Base-by-base conservation (phyloP, 2,113 vertebrate species). In the Herpailurus yagouaroundi region DNA sequence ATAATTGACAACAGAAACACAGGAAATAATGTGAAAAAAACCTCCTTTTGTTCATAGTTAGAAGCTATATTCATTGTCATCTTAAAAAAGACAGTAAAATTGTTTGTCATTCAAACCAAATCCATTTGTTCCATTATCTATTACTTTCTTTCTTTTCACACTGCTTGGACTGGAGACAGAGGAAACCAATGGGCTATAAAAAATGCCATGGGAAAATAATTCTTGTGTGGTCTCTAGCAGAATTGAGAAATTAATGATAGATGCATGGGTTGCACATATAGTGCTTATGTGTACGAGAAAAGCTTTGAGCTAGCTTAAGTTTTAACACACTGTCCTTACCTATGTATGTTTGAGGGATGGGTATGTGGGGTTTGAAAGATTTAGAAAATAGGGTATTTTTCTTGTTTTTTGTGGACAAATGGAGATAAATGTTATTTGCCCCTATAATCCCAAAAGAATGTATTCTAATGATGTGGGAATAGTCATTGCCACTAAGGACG, bases 91-190 rank as follows among this genome's bases (percentile, higher is more conserved):
- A 77, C 5, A 55, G 41, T 83, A 89, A 79, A 87, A 92, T 96
- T 91, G 36, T 96, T 88, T 94, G 82, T 95, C 82, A 68, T 91
- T 97, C 89, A 95, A 88, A 71, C n/a, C 23, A 94, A 97, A 95
- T 92, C 60, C 50, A 73, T 94, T 97, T 93, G 80, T 92, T 94
- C 66, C 66, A 73, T 95, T 97, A 63, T 66, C 74, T 95, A 7
- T 93, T 97, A 90, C 52, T 95, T 89, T 96, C 74, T 88, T 4
- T 80, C 64, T 92, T 68, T 95, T 90, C 29, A 55, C 12, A 45
- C 55, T 66, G 12, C 52, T 69, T 83, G 64, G 16, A 84, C 77
- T 95, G 92, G 38, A 91, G 63, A 69, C 16, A 68, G 11, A 33
- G 69, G 45, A 84, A 95, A 60, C 29, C 81, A 21, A 66, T 33